Evolutionary conservation across 2,113 vertebrate species (phyloP).

Genomic region (Laticauda laticaudata): DNA sequence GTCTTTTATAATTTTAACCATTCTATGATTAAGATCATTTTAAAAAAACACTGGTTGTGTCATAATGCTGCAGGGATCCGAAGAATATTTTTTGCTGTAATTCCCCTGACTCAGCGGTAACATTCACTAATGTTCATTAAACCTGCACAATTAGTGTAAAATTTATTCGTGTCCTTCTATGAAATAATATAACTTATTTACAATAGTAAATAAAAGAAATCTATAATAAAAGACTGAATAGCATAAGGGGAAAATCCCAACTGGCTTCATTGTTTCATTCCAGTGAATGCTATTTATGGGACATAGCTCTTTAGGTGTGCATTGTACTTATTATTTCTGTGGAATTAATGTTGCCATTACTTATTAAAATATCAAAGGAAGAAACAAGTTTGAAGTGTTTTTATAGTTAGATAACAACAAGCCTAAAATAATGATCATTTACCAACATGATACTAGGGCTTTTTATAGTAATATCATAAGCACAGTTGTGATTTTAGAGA

Average conservation of each 20-base stretch:
- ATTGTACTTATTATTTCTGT: slow-evolving; percentile 1
- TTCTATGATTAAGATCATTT: neutral
- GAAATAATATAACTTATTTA: neutral
- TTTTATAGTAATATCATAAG: neutral
- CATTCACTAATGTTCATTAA: neutral
- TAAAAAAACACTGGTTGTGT: neutral
- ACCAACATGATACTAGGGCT: neutral
- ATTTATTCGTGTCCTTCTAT: neutral
- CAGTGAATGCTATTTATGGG: neutral
- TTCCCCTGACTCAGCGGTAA: neutral
- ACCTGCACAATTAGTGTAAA: neutral
- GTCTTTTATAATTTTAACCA: neutral
- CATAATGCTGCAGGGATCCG: neutral
- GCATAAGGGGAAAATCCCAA: neutral
- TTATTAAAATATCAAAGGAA: neutral
- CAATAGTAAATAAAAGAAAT: neutral
- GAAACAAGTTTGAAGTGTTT: neutral
- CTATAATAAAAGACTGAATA: neutral
- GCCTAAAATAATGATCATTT: neutral
- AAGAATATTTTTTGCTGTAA: neutral
- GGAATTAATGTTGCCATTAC: neutral
- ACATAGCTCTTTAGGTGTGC: neutral
- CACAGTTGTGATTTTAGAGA: neutral
- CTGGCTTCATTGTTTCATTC: neutral
- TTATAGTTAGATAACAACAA: neutral